Conservation (phyloP, 2,113 vertebrate species). For the Pelecanus crispus region DNA sequence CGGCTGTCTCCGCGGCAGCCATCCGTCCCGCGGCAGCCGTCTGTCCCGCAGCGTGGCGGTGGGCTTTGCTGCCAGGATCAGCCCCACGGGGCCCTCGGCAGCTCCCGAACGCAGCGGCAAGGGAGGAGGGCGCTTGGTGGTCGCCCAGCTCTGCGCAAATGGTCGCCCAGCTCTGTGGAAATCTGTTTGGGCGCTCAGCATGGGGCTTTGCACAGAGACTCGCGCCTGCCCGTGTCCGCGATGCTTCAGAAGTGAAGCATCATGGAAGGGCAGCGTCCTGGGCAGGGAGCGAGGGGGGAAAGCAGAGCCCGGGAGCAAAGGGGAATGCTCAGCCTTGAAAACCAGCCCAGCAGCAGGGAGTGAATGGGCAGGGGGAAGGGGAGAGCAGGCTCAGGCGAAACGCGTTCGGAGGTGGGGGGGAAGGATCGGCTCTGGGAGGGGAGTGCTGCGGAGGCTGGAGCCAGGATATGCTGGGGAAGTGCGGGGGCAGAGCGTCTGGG, state of each 20-base stretch:
- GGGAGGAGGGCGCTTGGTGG: neutral
- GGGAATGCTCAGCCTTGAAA: neutral
- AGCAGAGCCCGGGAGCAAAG: neutral
- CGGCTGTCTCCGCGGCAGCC: rapidly evolving
- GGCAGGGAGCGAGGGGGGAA: rapidly evolving
- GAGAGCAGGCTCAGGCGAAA: neutral
- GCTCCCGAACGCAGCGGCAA: neutral
- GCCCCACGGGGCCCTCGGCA: neutral
- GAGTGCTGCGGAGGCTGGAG: neutral
- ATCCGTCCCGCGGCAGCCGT: rapidly evolving
- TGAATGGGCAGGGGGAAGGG: neutral
- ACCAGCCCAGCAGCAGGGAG: neutral
- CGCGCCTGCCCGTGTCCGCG: rapidly evolving
- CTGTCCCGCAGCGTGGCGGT: neutral
- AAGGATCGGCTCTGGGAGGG: neutral
- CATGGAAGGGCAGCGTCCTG: neutral
- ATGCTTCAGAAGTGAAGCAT: neutral
- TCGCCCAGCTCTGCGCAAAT: neutral
- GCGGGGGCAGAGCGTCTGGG: neutral
- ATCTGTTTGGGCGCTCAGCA: neutral
- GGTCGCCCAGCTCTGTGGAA: rapidly evolving
- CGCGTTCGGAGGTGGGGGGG: neutral
- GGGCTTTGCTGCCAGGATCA: neutral
- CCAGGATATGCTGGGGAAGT: neutral
- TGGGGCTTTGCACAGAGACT: neutral